Base-by-base conservation (phyloP, 2,888 invertebrate species). In the Acanthosepion pharaonis region DNA sequence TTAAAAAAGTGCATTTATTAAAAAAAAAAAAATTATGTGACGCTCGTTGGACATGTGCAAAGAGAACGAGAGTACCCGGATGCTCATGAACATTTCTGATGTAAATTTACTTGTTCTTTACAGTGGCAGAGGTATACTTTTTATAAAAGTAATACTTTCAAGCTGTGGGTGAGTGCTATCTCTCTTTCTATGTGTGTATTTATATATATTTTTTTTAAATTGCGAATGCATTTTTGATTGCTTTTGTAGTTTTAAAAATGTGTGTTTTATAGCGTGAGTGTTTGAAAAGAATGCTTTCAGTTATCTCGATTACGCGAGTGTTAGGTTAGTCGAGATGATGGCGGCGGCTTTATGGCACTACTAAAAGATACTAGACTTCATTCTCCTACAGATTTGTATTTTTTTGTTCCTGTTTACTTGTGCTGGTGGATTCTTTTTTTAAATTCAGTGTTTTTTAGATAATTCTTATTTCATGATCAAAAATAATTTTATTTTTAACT, bases 31-130 rank as follows among this genome's bases (percentile, higher is more conserved):
- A 15, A 4, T 20, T 23, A 59, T 59, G 59, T 59, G 59, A 59
- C 59, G 59, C 78, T 78, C 33, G 51, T 93, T n/a, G 93, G 51
- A 49, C 93, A 93, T 93, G 93, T 93, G 93, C 93, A 53, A 92
- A 93, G 51, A 53, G 93, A 51, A 51, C 51, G 28, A 25, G 51
- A 93, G 93, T 93, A 53, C 51, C 93, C 93, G 93, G 93, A 93
- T 93, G 51, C 93, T 93, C 48, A 93, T 93, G 93, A 93, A 93
- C 93, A 93, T 93, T 93, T 93, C n/a, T 93, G 49, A 93, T 93
- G 49, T 93, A 49, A 93, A 93, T 93, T 53, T 49, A 53, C 49
- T 93, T 53, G 51, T 93, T 92, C 53, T 49, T 33, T 53, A 18
- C n/a, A 93, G 51, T 93, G 49, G 49, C 53, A 53, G 51, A 49